A percentile compares a stretch with the other conserved stretches of the same genome.
Conservation (phyloP, 2,797 vertebrate species). For the Pachyuromys duprasi region DNA sequence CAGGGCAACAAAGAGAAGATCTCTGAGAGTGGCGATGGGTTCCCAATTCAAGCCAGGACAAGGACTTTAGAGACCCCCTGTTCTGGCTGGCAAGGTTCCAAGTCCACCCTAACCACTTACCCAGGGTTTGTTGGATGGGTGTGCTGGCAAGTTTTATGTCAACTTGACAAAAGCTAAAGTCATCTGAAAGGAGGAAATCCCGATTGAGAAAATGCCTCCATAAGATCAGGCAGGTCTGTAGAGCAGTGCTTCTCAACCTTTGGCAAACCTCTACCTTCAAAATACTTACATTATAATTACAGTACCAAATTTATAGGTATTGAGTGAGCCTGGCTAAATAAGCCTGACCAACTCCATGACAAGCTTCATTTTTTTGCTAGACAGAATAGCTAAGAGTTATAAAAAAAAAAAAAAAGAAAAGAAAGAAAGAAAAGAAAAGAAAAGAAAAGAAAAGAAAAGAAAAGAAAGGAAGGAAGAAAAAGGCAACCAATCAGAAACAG, state of each 20-base stretch:
- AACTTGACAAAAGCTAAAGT: neutral
- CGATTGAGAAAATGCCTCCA: neutral
- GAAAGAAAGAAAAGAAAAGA: too few relatives aligned
- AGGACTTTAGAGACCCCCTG: neutral
- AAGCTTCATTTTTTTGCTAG: too few relatives aligned
- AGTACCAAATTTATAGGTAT: neutral
- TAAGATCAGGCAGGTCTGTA: neutral
- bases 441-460: too few relatives aligned
- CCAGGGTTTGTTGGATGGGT: neutral
- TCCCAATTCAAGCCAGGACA: neutral
- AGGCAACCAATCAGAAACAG: too few relatives aligned
- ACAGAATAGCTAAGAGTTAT: too few relatives aligned
- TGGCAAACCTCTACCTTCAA: neutral
- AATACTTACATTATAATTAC: neutral
- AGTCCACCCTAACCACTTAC: neutral
- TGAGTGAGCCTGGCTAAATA: too few relatives aligned
- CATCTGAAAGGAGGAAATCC: neutral
- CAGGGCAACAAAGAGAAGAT: neutral
- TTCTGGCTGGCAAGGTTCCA: neutral
- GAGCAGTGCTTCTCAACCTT: neutral
- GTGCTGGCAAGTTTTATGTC: neutral
- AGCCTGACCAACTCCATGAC: too few relatives aligned
- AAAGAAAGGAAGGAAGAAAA: too few relatives aligned
- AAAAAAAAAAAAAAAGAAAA: too few relatives aligned
- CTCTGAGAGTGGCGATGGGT: neutral